Evolutionary conservation across 23 tunicate species (phyloP), one percentile per base, ranked within the genome.

Genomic region (Oikopleura dioica): DNA sequence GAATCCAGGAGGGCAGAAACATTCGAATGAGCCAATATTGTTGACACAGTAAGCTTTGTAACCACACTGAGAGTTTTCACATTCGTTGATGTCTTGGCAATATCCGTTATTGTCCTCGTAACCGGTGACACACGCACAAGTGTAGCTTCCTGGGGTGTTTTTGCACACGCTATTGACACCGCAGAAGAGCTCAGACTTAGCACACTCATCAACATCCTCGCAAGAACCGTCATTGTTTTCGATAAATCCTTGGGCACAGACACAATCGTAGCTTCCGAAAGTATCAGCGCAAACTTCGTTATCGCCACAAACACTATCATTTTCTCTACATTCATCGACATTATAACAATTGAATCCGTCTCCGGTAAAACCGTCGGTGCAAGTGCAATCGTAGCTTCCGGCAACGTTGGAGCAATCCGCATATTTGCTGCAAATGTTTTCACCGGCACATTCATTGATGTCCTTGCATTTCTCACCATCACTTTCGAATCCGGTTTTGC

Each of bases 381-480:
- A 63, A 2, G 16, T 24, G 72, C 72, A 63, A 21, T 2, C 26
- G 33, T 12, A 63, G 5, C 30, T 12, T 24, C 72, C 72, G 5
- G 29, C 72, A 28, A 31, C 26, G 72, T 63, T 63, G 2, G 72
- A 12, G 33, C 72, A 63, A 2, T 63, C 33, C 72, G 26, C 26
- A 31, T 63, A 12, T 24, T 24, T 28, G 33, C 33, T 28, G 26
- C 72, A 63, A 31, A 2, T 28, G 33, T 28, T 31, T 9, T 9
- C 16, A 63, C 32, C 72, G 26, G 72, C 72, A 63, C 72, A 63
- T 63, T 63, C 72, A 31, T 63, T 31, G 26, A 63, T 28, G 33
- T 63, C 72, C 5, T 21, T 31, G 33, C 72, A 63, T 23, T 28
- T 28, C 30, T 16, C 72, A 31, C 72, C 72, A 5, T 63, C 72